Conservation (phyloP, 2,888 invertebrate species). For the Cataglyphis altisquamis region DNA sequence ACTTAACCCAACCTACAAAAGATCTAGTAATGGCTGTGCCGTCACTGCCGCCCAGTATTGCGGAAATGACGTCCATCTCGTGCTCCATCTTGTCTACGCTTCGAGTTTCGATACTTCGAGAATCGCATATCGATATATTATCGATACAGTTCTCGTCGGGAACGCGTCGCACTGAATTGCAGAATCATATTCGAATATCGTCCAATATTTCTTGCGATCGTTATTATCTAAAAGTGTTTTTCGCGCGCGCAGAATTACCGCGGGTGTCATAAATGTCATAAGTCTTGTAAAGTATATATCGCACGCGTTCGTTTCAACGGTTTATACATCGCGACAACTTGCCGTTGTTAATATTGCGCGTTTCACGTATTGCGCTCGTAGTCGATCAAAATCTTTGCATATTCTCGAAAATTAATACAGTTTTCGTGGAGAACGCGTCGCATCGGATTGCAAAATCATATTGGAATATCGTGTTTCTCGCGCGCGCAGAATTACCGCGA, state of each 20-base stretch:
- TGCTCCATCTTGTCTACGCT: slow-evolving; percentile 9
- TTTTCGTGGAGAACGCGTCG: background rate
- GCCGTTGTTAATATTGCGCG: background rate
- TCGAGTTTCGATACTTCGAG: background rate
- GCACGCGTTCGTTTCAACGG: background rate
- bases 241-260: background rate
- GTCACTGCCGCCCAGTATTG: slow-evolving; percentile 65
- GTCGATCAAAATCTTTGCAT: background rate
- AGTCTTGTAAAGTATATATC: background rate
- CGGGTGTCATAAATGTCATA: background rate
- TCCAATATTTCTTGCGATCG: background rate
- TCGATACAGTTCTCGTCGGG: background rate
- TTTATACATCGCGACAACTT: background rate
- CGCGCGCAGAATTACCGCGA: background rate
- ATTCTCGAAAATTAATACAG: background rate
- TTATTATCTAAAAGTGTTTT: background rate
- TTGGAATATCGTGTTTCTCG: background rate
- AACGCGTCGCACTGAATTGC: background rate
- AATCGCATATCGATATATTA: too few species aligned
- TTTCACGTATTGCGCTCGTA: background rate
- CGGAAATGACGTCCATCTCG: slow-evolving; percentile 10
- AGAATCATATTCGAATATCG: background rate
- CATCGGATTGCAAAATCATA: background rate
- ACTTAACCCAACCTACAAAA: slow-evolving; percentile 75
- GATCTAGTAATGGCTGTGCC: slow-evolving; percentile 66